Evolutionary conservation across 2,113 vertebrate species (phyloP).

Genomic region (Gallinago media): DNA sequence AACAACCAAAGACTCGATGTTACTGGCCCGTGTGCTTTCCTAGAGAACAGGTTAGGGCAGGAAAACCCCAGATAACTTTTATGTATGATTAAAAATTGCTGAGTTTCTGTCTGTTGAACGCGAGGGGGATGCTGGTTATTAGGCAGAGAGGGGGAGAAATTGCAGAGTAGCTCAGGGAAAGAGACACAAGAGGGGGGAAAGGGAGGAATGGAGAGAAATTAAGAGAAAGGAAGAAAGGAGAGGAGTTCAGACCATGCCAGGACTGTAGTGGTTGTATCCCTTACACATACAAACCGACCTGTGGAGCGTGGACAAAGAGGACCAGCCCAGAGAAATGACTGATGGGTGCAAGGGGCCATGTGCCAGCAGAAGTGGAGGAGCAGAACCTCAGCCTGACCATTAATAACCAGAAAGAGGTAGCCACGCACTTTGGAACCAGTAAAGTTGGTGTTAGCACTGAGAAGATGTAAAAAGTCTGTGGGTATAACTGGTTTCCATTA

Average conservation of each 20-base stretch:
- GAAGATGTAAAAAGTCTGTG: background rate
- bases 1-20: fast-evolving
- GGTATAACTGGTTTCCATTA: background rate
- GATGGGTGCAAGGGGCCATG: background rate
- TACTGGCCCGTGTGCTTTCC: background rate
- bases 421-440: background rate
- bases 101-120: background rate
- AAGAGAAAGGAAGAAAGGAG: background rate
- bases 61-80: background rate
- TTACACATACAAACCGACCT: background rate
- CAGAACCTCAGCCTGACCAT: background rate
- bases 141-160: background rate
- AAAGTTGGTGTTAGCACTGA: background rate
- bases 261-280: too few relatives aligned
- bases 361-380: background rate
- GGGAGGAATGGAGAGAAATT: background rate
- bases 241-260: background rate
- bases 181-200: background rate
- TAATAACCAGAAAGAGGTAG: background rate
- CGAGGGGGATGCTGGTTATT: background rate
- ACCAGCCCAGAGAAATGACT: background rate
- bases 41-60: background rate
- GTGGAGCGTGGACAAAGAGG: fast-evolving
- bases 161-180: background rate
- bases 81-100: background rate